A percentile compares a stretch with the other conserved stretches of the same genome.
These are phyloP conservation scores for Malthinus flaveolus DNA, from an alignment of 2,888 invertebrate genomes.

Conservation along the genomic window DNA sequence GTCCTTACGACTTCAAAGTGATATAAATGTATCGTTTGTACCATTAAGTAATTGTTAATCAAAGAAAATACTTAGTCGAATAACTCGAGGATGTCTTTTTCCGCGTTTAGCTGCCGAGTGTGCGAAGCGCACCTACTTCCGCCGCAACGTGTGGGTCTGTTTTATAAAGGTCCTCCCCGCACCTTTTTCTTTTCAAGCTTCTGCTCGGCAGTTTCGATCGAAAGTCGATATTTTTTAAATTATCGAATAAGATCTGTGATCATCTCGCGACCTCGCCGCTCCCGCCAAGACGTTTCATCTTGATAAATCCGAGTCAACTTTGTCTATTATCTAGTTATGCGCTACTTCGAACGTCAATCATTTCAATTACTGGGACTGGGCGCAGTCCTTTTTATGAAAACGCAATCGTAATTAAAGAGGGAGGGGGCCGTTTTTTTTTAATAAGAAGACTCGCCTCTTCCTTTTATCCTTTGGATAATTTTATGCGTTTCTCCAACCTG, in stretches of 20 bases:
- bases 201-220: neutral
- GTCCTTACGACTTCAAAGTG: constrained; percentile 8
- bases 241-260: constrained; percentile 5
- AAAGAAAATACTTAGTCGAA: constrained; percentile 16
- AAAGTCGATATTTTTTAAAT: constrained; percentile 5
- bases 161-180: constrained; percentile 9
- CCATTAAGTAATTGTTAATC: constrained; percentile 14
- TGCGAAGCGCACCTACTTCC: constrained; percentile 31
- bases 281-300: constrained; percentile 19
- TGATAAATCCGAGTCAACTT: constrained; percentile 1
- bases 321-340: constrained; percentile 7
- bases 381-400: constrained; percentile 7
- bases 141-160: constrained; percentile 30
- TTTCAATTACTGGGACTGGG: constrained; percentile 18
- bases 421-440: neutral
- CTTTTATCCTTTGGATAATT: constrained; percentile 1
- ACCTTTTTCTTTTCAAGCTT: neutral
- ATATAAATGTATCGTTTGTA: constrained; percentile 24
- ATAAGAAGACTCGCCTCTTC: constrained; percentile 13
- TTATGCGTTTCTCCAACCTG: neutral
- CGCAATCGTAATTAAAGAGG: constrained; percentile 11
- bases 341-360: constrained; percentile 9
- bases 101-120: constrained; percentile 30
- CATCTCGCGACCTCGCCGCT: constrained; percentile 19
- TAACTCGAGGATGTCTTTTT: constrained; percentile 19